Conservation (phyloP, 1,140 invertebrate species). For the Tetramorium simillimum region DNA sequence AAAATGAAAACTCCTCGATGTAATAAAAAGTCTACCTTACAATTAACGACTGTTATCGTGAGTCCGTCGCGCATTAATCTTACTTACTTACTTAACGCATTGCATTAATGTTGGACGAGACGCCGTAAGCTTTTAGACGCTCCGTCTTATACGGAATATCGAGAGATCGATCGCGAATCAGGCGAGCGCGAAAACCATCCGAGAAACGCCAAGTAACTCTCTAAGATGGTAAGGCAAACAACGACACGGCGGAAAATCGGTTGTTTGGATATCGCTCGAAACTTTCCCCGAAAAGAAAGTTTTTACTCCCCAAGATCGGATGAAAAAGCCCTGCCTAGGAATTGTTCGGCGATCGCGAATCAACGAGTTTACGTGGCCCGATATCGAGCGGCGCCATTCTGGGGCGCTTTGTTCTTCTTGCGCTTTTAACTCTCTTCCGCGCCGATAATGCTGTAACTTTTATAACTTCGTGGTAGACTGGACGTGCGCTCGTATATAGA, state of each 20-base stretch:
- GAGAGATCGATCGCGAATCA: slow-evolving; percentile 59
- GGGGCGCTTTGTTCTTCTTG: slow-evolving; percentile 24
- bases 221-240: slow-evolving; percentile 64
- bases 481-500: neutral
- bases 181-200: slow-evolving; percentile 8
- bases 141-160: slow-evolving; percentile 49
- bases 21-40: neutral
- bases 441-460: slow-evolving; percentile 35
- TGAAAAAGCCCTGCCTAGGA: slow-evolving; percentile 27
- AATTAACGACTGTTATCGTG: slow-evolving; percentile 19
- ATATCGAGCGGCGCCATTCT: neutral
- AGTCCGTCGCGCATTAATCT: slow-evolving; percentile 60
- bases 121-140: slow-evolving; percentile 16
- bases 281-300: slow-evolving; percentile 57
- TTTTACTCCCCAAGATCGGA: slow-evolving; percentile 11
- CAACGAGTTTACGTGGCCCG: slow-evolving; percentile 10
- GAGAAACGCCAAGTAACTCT: slow-evolving; percentile 44
- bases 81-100: slow-evolving; percentile 38
- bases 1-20: neutral
- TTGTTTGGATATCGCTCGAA: slow-evolving; percentile 70
- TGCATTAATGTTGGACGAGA: slow-evolving; percentile 48
- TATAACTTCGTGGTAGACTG: slow-evolving; percentile 30
- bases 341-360: slow-evolving; percentile 33
- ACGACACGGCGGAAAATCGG: slow-evolving; percentile 49
- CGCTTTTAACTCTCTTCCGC: slow-evolving; percentile 35